Percentiles rank a stretch among this genome's conserved stretches.
phyloP scores from a whole-genome alignment of 2,888 invertebrate species.

The Ectemnius lituratus region DNA sequence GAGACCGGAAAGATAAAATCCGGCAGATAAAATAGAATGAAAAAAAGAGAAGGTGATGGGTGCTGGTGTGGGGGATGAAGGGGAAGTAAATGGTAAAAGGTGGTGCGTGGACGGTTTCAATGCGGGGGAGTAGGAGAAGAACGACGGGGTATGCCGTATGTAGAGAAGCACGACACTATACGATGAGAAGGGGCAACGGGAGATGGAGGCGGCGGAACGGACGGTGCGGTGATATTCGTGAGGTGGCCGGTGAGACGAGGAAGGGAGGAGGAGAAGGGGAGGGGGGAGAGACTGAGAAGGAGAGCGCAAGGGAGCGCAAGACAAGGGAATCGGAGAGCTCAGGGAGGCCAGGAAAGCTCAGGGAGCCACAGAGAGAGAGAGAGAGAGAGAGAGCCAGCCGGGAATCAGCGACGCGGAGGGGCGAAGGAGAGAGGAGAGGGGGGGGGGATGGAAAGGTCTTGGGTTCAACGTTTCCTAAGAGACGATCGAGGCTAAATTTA shows the following conservation, averaged over 20 bases:
- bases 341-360: slow-evolving; percentile 8
- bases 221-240: slow-evolving; percentile 3
- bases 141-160: slow-evolving; percentile 12
- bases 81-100: background rate
- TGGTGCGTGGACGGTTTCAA: background rate
- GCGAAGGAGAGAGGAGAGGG: slow-evolving; percentile 32
- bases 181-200: background rate
- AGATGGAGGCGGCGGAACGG: slow-evolving; percentile 4
- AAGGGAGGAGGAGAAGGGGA: background rate
- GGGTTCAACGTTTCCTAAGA: slow-evolving; percentile 67
- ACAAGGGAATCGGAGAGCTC: slow-evolving; percentile 10
- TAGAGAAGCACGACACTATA: slow-evolving; percentile 4
- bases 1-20: background rate
- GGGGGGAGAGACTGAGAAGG: background rate
- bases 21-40: background rate
- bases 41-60: background rate
- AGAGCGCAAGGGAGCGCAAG: slow-evolving; percentile 22
- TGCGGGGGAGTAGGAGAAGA: slow-evolving; percentile 9
- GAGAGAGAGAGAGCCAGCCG: slow-evolving; percentile 5
- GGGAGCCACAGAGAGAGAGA: slow-evolving; percentile 10
- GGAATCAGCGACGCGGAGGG: slow-evolving; percentile 21
- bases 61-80: too few species aligned
- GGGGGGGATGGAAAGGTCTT: slow-evolving; percentile 52
- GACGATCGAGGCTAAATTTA: slow-evolving; percentile 67
- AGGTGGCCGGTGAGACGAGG: slow-evolving; percentile 15